Evolutionary conservation across 2,113 vertebrate species (phyloP), one percentile per base, ranked within the genome.

Genomic region (Danionella cerebrum): DNA sequence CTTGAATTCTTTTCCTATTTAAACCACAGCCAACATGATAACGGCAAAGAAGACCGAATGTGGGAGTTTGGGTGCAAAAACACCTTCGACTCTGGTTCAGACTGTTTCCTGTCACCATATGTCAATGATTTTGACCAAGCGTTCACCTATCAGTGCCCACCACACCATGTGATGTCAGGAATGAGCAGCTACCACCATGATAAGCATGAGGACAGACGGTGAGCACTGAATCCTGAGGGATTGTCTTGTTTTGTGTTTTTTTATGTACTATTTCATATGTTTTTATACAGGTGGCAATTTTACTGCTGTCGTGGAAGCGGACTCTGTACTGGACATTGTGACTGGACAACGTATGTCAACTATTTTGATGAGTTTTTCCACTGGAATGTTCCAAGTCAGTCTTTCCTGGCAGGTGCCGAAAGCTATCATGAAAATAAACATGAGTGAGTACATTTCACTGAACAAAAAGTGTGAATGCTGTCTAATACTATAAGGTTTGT

Each of bases 241-340:
- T 39, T 22, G 7, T 5, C 3, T 22, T 6, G n/a, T 2, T 1
- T 10, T 5, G 1, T 1, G 0, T 2, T 0, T 29, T 6, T 45
- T 62, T 18, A 35, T 25, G 39, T 22, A 1, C 21, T 5, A 1
- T 42, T 35, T 27, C 29, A n/a, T 1, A 31, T 33, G 25, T 44
- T 29, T 45, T 47, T 7, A 31, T 25, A 47, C 41, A 62, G 58
- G 6, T 62, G 58, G 58, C 25, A 62, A 27, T 33, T 62, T 33
- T 2, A 33, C 11, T 62, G 58, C 41, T 62, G 58, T 33, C 45
- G 58, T 33, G 18, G 58, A 29, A 62, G 2, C 9, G 2, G 8
- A 1, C 8, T 6, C 10, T 44, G 39, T 31, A 44, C 24, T 19
- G 2, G 3, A 4, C 0, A 1, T n/a, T 63, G 59, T n/a, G 3